These are phyloP conservation scores for Eolophus roseicapilla DNA, from an alignment of 2,113 vertebrate species.

Conservation along the genomic window DNA sequence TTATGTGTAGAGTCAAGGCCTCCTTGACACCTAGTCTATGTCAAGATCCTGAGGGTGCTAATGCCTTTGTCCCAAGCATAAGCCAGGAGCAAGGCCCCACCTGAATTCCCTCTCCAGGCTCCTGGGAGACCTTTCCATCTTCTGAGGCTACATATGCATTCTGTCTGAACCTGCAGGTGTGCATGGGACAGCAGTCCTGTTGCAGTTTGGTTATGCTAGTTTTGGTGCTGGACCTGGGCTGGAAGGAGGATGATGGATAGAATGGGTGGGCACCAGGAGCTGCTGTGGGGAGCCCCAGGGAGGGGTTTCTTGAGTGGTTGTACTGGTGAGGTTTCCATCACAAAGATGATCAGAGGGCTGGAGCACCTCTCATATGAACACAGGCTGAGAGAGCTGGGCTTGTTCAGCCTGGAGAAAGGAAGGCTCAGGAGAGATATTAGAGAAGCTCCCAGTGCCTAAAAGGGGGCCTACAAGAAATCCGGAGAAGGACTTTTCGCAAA, in stretches of 20 bases:
- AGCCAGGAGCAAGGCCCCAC: rapidly evolving
- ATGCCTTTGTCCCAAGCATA: background rate
- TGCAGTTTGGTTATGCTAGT: background rate
- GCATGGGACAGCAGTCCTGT: rapidly evolving
- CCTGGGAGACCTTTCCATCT: background rate
- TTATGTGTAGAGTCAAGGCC: no score
- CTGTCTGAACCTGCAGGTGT: no score
- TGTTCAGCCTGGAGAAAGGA: background rate
- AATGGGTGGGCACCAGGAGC: rapidly evolving
- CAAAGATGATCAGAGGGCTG: background rate
- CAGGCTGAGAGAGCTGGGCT: background rate
- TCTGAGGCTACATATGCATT: background rate
- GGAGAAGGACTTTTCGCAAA: background rate
- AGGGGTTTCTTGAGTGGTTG: rapidly evolving
- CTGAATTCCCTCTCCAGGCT: rapidly evolving
- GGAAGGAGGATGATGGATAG: no score
- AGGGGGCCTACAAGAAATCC: background rate
- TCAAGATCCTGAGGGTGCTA: no score
- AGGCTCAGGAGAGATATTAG: background rate
- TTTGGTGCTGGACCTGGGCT: background rate
- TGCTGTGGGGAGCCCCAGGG: rapidly evolving
- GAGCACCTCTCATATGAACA: background rate
- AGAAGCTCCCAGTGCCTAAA: background rate
- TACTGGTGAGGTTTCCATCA: rapidly evolving
- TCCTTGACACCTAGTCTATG: no score